Evolutionary conservation across 2,113 vertebrate genomes (phyloP).

Genomic region (Illadopsis cleaveri): DNA sequence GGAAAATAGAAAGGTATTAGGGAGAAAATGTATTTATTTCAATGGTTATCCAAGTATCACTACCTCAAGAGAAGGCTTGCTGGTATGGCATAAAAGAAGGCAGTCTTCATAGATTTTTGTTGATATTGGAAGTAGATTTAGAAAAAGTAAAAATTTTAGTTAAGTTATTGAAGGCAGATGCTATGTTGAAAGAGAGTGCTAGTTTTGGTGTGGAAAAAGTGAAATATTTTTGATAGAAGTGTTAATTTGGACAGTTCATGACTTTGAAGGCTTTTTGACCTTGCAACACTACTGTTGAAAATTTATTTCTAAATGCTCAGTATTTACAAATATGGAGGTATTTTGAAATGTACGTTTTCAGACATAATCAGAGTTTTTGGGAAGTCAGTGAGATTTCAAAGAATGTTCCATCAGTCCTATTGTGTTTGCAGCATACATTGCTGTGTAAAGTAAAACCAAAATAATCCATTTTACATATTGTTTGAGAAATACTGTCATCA

Average conservation of each 20-base stretch:
- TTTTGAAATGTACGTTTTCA: background rate
- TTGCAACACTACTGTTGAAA: background rate
- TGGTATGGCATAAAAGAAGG: background rate
- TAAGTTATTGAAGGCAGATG: background rate
- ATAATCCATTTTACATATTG: background rate
- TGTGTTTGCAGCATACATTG: background rate
- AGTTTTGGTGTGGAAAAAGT: background rate
- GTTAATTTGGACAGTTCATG: background rate
- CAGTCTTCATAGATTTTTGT: background rate
- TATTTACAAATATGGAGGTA: background rate
- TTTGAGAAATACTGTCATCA: background rate
- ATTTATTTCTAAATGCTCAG: background rate
- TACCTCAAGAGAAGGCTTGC: background rate
- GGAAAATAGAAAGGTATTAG: background rate
- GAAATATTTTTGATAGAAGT: background rate
- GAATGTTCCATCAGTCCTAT: background rate
- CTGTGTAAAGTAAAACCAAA: background rate
- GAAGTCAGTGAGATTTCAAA: background rate
- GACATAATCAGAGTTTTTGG: background rate
- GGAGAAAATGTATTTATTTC: background rate
- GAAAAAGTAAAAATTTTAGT: background rate
- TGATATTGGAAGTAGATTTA: background rate
- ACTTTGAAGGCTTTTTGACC: background rate
- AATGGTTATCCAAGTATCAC: background rate
- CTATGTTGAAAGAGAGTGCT: background rate